phyloP scores from a whole-genome alignment of 1,140 invertebrate species.

The Cecropterus lyciades region DNA sequence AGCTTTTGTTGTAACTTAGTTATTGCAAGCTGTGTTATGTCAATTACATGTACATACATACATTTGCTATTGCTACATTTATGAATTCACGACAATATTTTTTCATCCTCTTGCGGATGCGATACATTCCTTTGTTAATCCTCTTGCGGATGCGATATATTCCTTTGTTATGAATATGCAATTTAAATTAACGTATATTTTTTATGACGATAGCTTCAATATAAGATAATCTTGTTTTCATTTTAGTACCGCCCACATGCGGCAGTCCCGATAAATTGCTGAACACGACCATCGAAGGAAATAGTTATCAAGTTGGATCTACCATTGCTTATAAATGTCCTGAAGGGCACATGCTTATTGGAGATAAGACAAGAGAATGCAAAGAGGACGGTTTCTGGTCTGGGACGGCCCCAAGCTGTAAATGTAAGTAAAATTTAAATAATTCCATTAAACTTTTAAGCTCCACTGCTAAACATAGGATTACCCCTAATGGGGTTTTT shows the following conservation, averaged over 20 bases:
- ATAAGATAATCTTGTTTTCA: conserved; percentile 35
- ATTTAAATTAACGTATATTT: too few species aligned
- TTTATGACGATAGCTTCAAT: too few species aligned
- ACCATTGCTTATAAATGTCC: conserved; percentile 92
- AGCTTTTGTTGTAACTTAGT: too few species aligned
- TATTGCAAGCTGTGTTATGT: too few species aligned
- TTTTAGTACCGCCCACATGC: conserved; percentile 91
- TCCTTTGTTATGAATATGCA: too few species aligned
- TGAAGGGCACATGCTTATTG: conserved; percentile 92
- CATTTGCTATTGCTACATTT: too few species aligned
- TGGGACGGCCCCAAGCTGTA: conserved; percentile 90
- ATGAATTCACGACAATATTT: too few species aligned
- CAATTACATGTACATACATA: too few species aligned
- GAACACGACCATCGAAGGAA: conserved; percentile 92
- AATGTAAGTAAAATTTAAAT: conserved; percentile 89
- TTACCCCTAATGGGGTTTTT: too few species aligned
- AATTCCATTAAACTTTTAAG: too few species aligned
- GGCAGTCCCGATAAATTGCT: conserved; percentile 93
- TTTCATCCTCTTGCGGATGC: not conserved
- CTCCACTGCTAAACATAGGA: too few species aligned
- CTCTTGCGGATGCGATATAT: not conserved
- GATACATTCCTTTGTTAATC: not conserved
- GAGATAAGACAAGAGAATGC: conserved; percentile 89
- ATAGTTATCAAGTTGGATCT: conserved; percentile 88
- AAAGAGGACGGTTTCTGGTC: conserved; percentile 91